Evolutionary conservation across 2,113 vertebrate genomes (phyloP), one percentile per base, ranked within the genome.

Genomic region (Rhombomys opimus): DNA sequence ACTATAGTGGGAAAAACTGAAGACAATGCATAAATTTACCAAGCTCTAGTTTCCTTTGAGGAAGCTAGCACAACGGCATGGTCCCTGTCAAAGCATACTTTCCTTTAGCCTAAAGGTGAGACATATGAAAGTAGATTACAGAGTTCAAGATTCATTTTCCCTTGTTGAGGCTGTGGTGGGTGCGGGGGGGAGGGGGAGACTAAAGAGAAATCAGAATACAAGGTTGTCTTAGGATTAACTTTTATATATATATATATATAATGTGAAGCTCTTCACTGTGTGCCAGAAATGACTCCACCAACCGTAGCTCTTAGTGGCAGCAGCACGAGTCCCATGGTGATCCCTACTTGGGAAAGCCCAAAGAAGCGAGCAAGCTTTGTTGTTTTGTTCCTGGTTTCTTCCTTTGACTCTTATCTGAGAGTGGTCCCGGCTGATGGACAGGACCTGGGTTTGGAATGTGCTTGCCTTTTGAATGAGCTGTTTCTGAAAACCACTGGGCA

Each of bases 401-500:
- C 18, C 9, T 95, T 89, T 85, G 57, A 73, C 61, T 89, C 18
- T 65, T 90, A 41, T 52, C n/a, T 54, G 67, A 90, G 59, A 52
- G 30, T 65, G 30, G 38, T 80, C 65, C 18, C 70, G 52, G 89
- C 61, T 80, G 77, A 23, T n/a, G 30, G 59, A 41, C 11, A 10
- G 15, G 87, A 46, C 6, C 59, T 9, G 75, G 61, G 59, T 75
- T 84, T 94, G 75, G 65, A 35, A 17, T 82, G 15, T 93, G 15
- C 46, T 80, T 95, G 63, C 14, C 52, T 95, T 85, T 95, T 41
- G 41, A 94, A 61, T 77, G 59, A 93, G 35, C 78, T 76, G 23
- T 89, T 95, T 90, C 54, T 72, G 81, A 92, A 93, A 85, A 86
- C 73, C 41, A n/a, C 32, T 73, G 75, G 75, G 41, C 67, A 50